These are phyloP conservation scores for Enteromius paludinosus DNA, from an alignment of 2,797 vertebrate genomes.

Conservation along the genomic window DNA sequence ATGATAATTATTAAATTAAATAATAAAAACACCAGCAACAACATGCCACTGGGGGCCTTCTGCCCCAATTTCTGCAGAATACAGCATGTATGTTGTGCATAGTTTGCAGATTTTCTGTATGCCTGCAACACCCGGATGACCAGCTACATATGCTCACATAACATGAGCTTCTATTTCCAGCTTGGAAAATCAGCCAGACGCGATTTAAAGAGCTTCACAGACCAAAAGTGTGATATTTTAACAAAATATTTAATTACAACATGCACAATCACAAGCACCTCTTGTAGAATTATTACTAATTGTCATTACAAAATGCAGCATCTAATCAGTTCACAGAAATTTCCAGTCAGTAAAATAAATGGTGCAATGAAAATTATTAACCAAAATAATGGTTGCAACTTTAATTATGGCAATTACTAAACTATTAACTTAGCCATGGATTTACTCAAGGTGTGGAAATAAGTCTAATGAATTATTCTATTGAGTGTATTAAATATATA, in stretches of 20 bases:
- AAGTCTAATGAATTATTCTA: background rate
- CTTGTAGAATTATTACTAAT: background rate
- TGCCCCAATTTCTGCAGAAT: slow-evolving; percentile 9
- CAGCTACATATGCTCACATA: background rate
- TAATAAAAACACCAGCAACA: background rate
- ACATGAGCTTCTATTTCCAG: background rate
- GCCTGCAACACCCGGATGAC: background rate
- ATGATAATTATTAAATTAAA: slow-evolving; percentile 14
- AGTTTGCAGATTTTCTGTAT: background rate
- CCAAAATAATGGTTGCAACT: background rate
- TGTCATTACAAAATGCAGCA: background rate
- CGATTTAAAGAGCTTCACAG: too few species aligned
- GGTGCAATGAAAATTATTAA: too few species aligned
- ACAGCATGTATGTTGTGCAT: background rate
- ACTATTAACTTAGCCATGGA: too few species aligned
- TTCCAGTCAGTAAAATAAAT: background rate
- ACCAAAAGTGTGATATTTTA: background rate
- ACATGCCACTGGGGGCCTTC: background rate
- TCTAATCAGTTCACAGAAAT: background rate
- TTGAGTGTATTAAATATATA: too few species aligned
- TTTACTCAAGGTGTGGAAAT: background rate
- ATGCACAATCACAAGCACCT: background rate
- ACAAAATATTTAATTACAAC: background rate
- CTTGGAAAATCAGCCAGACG: background rate
- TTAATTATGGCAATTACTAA: background rate